Conservation (phyloP, 2,113 vertebrate genomes). For the Rhynchopsitta pachyrhyncha region DNA sequence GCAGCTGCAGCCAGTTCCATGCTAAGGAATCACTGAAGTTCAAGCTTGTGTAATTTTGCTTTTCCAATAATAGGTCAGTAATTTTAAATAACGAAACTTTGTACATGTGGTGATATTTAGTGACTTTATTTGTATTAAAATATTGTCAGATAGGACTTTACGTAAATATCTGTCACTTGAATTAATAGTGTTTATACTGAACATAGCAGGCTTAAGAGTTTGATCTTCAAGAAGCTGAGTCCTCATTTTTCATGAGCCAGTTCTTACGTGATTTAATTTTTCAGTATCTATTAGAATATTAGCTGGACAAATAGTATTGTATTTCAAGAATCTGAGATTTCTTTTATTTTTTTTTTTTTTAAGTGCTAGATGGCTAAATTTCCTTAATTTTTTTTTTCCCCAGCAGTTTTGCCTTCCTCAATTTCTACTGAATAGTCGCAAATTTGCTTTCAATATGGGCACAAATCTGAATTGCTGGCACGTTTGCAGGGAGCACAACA, state of each 20-base stretch:
- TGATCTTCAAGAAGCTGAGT: background rate
- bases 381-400: background rate
- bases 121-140: conserved; percentile 7
- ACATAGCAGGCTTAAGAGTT: background rate
- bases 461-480: background rate
- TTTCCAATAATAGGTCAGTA: background rate
- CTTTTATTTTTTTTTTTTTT: background rate
- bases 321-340: background rate
- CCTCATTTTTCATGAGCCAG: background rate
- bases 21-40: background rate
- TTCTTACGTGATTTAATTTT: background rate
- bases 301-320: background rate
- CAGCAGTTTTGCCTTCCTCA: background rate
- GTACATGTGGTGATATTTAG: background rate
- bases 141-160: background rate
- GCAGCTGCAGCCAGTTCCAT: background rate
- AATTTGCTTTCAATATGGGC: background rate
- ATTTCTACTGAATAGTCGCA: background rate
- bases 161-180: conserved; percentile 13
- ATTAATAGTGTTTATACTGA: conserved; percentile 23
- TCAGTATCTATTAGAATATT: background rate
- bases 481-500: background rate
- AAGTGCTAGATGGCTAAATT: background rate
- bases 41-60: background rate
- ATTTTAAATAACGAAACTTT: background rate